Percentiles rank a stretch among this genome's conserved stretches.
These are phyloP conservation scores for Chaetura pelagica DNA, from an alignment of 2,113 vertebrate genomes.

Conservation along the genomic window DNA sequence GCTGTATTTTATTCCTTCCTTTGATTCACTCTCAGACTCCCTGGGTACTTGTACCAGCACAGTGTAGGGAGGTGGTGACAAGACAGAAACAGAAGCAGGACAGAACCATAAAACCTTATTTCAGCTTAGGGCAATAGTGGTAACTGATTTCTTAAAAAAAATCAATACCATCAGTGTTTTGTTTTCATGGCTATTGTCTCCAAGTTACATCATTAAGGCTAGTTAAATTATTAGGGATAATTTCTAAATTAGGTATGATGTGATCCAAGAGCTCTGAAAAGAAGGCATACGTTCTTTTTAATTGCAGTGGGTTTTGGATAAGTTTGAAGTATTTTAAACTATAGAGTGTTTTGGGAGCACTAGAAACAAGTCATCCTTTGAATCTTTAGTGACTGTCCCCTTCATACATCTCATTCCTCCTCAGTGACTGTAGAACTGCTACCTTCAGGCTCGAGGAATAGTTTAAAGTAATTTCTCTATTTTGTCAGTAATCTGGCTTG, in stretches of 20 bases:
- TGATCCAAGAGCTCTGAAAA: neutral
- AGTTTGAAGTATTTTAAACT: neutral
- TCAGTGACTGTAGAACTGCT: neutral
- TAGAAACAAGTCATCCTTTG: neutral
- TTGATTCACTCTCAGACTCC: neutral
- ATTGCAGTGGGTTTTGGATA: neutral
- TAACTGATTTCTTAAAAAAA: neutral
- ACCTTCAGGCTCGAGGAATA: neutral
- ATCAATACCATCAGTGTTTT: neutral
- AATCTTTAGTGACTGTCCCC: neutral
- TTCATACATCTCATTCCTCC: neutral
- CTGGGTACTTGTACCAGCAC: neutral
- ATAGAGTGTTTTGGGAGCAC: neutral
- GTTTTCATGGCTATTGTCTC: neutral
- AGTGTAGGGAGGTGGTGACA: neutral
- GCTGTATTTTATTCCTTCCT: neutral
- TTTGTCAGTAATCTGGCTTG: neutral
- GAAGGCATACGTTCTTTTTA: neutral
- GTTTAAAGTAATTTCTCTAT: neutral
- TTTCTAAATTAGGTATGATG: neutral
- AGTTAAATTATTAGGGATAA: neutral
- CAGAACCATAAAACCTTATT: neutral
- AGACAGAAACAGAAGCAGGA: neutral
- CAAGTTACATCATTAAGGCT: neutral
- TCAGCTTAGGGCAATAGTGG: neutral